A percentile compares a stretch with the other conserved stretches of the same genome.
Evolutionary conservation across 37 sponge, comb jelly and placozoan genomes (phyloP).

Genomic region (Ianthella basta): DNA sequence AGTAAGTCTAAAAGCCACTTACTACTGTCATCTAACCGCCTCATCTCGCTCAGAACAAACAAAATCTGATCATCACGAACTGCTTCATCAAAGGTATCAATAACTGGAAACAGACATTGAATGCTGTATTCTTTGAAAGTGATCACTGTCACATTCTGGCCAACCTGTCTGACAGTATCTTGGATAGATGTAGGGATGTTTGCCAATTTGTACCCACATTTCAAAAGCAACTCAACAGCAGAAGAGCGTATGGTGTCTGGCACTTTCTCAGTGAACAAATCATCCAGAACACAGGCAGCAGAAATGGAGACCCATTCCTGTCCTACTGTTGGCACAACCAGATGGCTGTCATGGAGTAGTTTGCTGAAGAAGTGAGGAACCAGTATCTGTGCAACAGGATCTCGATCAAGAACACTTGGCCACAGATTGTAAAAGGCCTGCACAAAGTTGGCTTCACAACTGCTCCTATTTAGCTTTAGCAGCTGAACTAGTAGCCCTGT

Average conservation of each 20-base stretch:
- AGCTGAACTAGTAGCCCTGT: constrained; percentile 15
- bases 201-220: constrained; percentile 15
- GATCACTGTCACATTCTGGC: neutral
- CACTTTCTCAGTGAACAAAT: neutral
- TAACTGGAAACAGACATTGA: constrained; percentile 37
- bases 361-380: neutral
- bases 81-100: neutral
- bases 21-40: neutral
- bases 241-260: neutral
- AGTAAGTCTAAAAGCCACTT: constrained; percentile 4
- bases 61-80: constrained; percentile 35
- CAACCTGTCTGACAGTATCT: neutral
- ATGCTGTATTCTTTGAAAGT: constrained; percentile 30
- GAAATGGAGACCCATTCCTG: constrained; percentile 35
- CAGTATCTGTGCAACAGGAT: neutral
- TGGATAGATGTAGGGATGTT: constrained; percentile 21
- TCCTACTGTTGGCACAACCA: neutral
- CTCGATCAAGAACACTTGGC: constrained; percentile 21
- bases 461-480: neutral
- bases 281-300: neutral
- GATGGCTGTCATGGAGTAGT: neutral
- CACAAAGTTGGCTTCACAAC: neutral
- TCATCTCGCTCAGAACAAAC: neutral
- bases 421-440: constrained; percentile 60
- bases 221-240: constrained; percentile 25